Base-by-base conservation (phyloP, 2,888 invertebrate genomes). In the Amphimallon solstitiale region DNA sequence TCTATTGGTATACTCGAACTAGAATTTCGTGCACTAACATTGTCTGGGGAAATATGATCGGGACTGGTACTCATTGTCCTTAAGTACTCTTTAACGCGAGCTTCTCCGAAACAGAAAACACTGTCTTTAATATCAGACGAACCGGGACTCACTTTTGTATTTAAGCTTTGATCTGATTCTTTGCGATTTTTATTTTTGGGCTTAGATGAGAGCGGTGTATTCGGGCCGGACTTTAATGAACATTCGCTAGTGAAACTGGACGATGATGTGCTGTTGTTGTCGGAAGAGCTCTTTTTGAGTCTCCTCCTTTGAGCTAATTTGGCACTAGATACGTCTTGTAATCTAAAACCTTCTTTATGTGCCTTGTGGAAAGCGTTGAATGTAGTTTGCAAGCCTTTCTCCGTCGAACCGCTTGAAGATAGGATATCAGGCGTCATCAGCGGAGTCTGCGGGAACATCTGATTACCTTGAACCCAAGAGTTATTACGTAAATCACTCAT, bases 241-340 rank as follows among this genome's bases (percentile, higher is more conserved):
- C 79, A 75, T 66, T 82, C 81, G 68, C 82, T 82, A 7, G 81
- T 81, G 66, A 82, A 82, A 68, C 81, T 81, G 48, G 78, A 78
- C 23, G 80, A 79, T 10, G 80, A 80, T 34, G 78, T 78, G 66
- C 80, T 80, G 68, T 79, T 79, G 66, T 82, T 81, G 46, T 81
- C 82, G 0, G 82, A 82, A 48, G 81, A 82, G 71, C 80, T 82
- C 76, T 89, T 88, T 74, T 88, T 89, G 77, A 86, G 82, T 75
- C 88, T 85, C 2, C 92, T 84, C 23, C 91, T 83, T 77, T 90
- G 89, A 9, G 91, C 91, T 62, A 92, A 81, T 71, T 89, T 89
- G 0, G 92, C 91, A 63, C 87, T 88, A 29, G 87, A 85, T 0
- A 92, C 92, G 73, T 91, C 91, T 79, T 90, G 86, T 64, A 92